Evolutionary conservation across 2,888 invertebrate genomes (phyloP).

Genomic region (Eupithecia centaureata): DNA sequence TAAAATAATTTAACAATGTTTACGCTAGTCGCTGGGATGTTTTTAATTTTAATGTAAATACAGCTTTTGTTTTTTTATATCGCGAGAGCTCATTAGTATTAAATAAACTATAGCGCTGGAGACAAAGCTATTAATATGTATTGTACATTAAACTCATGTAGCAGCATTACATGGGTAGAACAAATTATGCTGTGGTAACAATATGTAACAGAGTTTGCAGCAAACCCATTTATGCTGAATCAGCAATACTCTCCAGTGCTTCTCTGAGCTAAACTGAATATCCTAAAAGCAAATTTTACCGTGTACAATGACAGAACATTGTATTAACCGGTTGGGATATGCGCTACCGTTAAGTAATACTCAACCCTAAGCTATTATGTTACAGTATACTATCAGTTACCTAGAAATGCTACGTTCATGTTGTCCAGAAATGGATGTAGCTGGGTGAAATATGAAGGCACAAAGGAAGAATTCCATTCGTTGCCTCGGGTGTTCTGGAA

Average conservation of each 20-base stretch:
- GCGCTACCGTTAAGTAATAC: slow-evolving; percentile 48
- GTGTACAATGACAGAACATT: slow-evolving; percentile 63
- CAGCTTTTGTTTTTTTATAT: slow-evolving; percentile 43
- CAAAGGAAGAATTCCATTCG: slow-evolving; percentile 75
- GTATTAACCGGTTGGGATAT: slow-evolving; percentile 52
- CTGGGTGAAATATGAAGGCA: slow-evolving; percentile 72
- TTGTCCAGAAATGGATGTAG: slow-evolving; percentile 59
- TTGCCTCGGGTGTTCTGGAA: slow-evolving; percentile 61
- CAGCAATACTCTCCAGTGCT: slow-evolving; percentile 53
- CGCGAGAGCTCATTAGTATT: slow-evolving; percentile 36
- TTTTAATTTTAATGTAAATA: slow-evolving; percentile 44
- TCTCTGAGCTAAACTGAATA: slow-evolving; percentile 56
- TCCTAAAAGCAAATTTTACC: slow-evolving; percentile 70
- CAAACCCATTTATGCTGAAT: slow-evolving; percentile 67
- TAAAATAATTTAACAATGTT: slow-evolving; percentile 46
- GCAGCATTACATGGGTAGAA: slow-evolving; percentile 5
- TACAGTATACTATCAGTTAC: slow-evolving; percentile 53
- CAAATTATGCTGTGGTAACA: slow-evolving; percentile 51
- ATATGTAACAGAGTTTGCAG: slow-evolving; percentile 53
- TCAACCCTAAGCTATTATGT: slow-evolving; percentile 54
- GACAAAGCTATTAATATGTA: slow-evolving; percentile 49
- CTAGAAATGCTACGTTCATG: slow-evolving; percentile 41
- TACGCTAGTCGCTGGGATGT: slow-evolving; percentile 37
- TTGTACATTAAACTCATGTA: slow-evolving; percentile 5
- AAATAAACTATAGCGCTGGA: slow-evolving; percentile 25